A percentile compares a stretch with the other conserved stretches of the same genome.
Evolutionary conservation across 2,797 vertebrate species (phyloP).

Genomic region (Sparus aurata): DNA sequence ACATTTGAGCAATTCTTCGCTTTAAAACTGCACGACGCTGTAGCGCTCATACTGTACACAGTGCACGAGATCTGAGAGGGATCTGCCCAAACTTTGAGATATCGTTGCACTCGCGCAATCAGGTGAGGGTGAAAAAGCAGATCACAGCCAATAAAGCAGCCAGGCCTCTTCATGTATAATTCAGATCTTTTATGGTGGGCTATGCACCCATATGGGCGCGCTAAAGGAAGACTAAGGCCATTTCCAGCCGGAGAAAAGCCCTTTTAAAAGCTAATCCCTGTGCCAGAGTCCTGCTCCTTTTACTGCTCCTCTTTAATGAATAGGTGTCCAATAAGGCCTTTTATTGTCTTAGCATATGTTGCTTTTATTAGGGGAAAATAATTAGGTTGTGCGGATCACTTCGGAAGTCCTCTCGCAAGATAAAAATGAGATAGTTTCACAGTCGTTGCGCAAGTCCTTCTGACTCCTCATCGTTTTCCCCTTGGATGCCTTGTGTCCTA

Average conservation of each 20-base stretch:
- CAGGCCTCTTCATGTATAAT: constrained; percentile 87
- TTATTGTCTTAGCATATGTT: constrained; percentile 99
- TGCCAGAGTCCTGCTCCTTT: constrained; percentile 85
- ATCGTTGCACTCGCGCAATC: constrained; percentile 65
- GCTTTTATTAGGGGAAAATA: constrained; percentile 99
- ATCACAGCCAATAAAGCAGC: constrained; percentile 86
- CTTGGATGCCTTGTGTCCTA: constrained; percentile 95
- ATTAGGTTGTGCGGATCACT: constrained; percentile 99
- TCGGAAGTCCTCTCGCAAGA: constrained; percentile 97
- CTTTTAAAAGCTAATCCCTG: constrained; percentile 87
- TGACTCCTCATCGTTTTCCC: constrained; percentile 93
- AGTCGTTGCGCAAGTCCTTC: constrained; percentile 99
- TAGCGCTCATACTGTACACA: constrained; percentile 13
- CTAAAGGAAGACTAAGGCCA: constrained; percentile 84
- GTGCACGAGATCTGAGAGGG: constrained; percentile 14
- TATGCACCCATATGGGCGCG: constrained; percentile 81
- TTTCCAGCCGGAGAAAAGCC: constrained; percentile 85
- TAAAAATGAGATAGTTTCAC: constrained; percentile 99
- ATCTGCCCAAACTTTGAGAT: constrained; percentile 57
- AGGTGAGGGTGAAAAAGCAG: constrained; percentile 78
- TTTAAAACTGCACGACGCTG: constrained; percentile 26
- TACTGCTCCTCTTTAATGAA: constrained; percentile 93
- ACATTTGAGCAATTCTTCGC: constrained; percentile 53
- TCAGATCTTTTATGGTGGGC: constrained; percentile 86
- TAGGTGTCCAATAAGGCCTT: constrained; percentile 98